Conservation (phyloP, 2,113 vertebrate species). For the Microtus montanus region DNA sequence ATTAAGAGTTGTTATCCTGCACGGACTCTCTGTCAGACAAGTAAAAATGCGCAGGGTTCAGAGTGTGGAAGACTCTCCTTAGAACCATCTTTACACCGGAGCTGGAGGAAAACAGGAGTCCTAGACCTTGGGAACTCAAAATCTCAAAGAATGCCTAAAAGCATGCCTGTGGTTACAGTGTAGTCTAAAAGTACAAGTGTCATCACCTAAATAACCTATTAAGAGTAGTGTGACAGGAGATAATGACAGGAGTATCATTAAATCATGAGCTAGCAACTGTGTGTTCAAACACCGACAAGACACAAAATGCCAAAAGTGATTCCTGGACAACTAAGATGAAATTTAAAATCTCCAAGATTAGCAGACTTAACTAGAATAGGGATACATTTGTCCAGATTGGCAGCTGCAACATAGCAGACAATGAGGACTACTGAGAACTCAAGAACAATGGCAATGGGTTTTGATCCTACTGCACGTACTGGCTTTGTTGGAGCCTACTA, state of each 20-base stretch:
- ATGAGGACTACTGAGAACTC: no score
- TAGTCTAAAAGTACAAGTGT: no score
- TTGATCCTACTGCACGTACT: no score
- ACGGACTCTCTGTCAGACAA: background rate
- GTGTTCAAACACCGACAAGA: background rate
- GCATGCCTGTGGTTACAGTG: background rate
- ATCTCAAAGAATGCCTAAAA: background rate
- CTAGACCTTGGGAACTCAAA: background rate
- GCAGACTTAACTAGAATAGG: background rate
- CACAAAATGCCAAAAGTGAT: background rate
- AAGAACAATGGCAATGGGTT: no score
- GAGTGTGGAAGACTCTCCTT: background rate
- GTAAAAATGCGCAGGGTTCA: background rate
- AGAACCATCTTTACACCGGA: background rate
- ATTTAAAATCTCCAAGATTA: background rate
- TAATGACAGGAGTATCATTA: background rate
- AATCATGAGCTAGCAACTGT: background rate
- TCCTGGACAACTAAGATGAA: background rate
- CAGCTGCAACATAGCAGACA: background rate
- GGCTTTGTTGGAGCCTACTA: no score
- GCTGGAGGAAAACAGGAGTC: background rate
- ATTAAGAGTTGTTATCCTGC: background rate
- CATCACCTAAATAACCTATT: background rate
- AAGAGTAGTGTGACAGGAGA: background rate
- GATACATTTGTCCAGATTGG: no score